Evolutionary conservation across 2,888 invertebrate species (phyloP).

Genomic region (Rhamnusium bicolor): DNA sequence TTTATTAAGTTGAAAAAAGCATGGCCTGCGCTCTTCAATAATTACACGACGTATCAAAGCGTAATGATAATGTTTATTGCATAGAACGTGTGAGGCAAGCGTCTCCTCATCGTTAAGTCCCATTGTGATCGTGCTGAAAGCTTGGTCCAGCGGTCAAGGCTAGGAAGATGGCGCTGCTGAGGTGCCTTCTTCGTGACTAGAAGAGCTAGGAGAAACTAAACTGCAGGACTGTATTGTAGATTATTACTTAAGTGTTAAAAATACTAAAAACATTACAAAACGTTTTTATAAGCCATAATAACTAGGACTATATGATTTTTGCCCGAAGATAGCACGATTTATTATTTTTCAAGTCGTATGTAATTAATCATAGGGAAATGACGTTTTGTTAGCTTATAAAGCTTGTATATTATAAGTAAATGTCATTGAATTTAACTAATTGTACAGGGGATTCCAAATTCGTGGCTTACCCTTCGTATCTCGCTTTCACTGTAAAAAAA

Average conservation of each 20-base stretch:
- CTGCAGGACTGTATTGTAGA: slow-evolving; percentile 13
- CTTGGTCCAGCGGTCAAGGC: slow-evolving; percentile 47
- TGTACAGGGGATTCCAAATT: no score
- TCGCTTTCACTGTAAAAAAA: no score
- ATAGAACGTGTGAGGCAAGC: slow-evolving; percentile 26
- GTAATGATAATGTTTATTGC: slow-evolving; percentile 30
- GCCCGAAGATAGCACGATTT: not conserved
- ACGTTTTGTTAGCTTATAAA: no score
- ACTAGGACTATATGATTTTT: not conserved
- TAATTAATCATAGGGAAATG: not conserved
- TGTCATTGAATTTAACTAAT: no score
- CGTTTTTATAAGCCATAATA: not conserved
- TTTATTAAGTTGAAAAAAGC: not conserved
- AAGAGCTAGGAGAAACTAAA: not conserved
- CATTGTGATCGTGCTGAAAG: slow-evolving; percentile 24
- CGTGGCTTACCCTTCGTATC: no score
- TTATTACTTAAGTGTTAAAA: not conserved
- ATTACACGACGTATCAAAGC: slow-evolving; percentile 14
- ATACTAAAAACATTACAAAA: not conserved
- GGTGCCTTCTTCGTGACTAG: slow-evolving; percentile 36
- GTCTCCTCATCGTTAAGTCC: slow-evolving; percentile 14
- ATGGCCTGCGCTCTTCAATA: slow-evolving; percentile 3
- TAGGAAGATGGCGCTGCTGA: slow-evolving; percentile 43
- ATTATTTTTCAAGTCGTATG: not conserved
- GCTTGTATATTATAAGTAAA: no score